Base-by-base conservation (phyloP, 2,888 invertebrate genomes). In the Drosophila nr. perissopoda region DNA sequence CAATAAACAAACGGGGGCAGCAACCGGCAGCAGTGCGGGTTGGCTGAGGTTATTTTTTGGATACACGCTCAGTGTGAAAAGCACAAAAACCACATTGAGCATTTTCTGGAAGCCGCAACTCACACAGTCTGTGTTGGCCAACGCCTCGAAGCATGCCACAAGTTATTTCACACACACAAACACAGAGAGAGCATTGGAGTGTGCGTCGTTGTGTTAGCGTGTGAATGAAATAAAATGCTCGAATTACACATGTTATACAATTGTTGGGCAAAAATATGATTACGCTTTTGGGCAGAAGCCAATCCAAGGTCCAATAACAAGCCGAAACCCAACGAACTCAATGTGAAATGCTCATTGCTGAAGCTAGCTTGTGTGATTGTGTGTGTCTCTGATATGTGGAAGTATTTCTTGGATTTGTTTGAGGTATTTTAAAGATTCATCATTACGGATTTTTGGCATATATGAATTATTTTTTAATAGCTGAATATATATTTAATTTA, bases 81-180 rank as follows among this genome's bases (percentile, higher is more conserved):
- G 74, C 80, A 74, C 66, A 86, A 86, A 82, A 77, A 80, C 83
- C 83, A 83, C 89, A 65, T 63, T 70, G 76, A 64, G 21, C 34
- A 73, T 70, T 76, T 73, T 51, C 64, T 51, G 49, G 29, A 49
- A 49, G 29, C 18, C 11, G n/a, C 56, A 48, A 54, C 42, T 51
- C 27, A 53, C 42, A 38, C 38, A 33, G 73, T 53, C 65, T 59
- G 65, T 69, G 67, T 72, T 69, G 71, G 62, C 65, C 52, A 83
- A 71, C 76, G 88, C 86, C 88, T 89, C 75, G 80, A 85, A 85
- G 90, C 86, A 89, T 82, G 86, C 86, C 83, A 89, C 90, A 86
- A 86, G 86, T 85, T 85, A 87, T 88, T 82, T 78, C 58, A 62
- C 82, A 73, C 76, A 70, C 67, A 54, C 68, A 69, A 61, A 54